Percentiles rank a stretch among this genome's conserved stretches.
Conservation (phyloP, 2,113 vertebrate species). For the Coryphaenoides rupestris region DNA sequence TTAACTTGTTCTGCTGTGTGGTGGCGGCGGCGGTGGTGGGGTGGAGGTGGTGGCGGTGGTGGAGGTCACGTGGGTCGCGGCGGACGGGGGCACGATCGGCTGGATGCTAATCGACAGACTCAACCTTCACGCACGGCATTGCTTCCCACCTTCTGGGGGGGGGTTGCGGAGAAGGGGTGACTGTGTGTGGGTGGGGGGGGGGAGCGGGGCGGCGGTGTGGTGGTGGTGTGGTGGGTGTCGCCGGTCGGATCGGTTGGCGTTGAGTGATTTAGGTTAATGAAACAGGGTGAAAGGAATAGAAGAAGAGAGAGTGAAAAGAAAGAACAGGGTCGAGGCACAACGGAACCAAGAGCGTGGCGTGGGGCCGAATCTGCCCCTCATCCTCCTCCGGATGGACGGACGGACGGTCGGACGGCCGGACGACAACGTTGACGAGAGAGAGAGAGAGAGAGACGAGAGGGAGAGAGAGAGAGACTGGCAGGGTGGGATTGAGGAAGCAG, state of each 20-base stretch:
- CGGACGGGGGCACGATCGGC: constrained; percentile 65
- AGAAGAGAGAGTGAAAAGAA: constrained; percentile 55
- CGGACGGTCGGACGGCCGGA: too few species aligned
- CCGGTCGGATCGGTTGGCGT: too few species aligned
- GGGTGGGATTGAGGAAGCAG: constrained; percentile 42
- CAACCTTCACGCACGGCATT: constrained; percentile 68
- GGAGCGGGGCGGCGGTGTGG: constrained; percentile 31
- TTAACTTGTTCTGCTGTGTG: too few species aligned
- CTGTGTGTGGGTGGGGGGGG: constrained; percentile 36
- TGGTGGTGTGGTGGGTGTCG: too few species aligned
- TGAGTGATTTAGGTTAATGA: constrained; percentile 71
- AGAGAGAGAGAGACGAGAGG: too few species aligned
- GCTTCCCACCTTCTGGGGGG: constrained; percentile 46
- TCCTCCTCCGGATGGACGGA: too few species aligned
- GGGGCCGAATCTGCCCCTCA: neutral
- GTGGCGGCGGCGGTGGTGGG: too few species aligned
- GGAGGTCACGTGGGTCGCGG: neutral
- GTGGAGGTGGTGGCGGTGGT: too few species aligned
- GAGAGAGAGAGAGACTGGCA: constrained; percentile 44
- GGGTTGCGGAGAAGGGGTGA: constrained; percentile 39
- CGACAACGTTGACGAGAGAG: too few species aligned
- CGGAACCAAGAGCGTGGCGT: neutral
- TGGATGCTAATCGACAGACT: constrained; percentile 62
- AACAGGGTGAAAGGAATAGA: constrained; percentile 39
- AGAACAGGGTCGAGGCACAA: constrained; percentile 46